phyloP scores from a whole-genome alignment of 2,113 vertebrate species.

The Agapornis roseicollis region DNA sequence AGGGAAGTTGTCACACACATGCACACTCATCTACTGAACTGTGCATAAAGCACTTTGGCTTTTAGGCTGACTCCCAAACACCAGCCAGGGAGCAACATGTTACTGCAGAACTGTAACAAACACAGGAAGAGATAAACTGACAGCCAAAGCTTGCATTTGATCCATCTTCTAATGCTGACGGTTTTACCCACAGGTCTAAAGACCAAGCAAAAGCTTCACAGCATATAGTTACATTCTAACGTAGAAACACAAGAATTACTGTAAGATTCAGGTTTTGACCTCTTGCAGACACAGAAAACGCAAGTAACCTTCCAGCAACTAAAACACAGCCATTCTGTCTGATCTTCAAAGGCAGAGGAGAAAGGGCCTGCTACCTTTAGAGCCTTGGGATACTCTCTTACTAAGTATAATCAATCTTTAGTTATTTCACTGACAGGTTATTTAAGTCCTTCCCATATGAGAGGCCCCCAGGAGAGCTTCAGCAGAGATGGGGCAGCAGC shows the following conservation, averaged over 20 bases:
- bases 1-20: neutral
- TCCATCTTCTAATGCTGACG: neutral
- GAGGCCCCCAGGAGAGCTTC: slow-evolving; percentile 43
- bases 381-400: slow-evolving; percentile 44
- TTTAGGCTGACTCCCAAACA: neutral
- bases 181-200: neutral
- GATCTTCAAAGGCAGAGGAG: slow-evolving; percentile 66
- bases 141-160: neutral
- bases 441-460: slow-evolving; percentile 58
- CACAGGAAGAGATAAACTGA: neutral
- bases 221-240: neutral
- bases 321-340: slow-evolving; percentile 29
- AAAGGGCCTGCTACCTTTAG: slow-evolving; percentile 24
- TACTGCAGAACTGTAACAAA: neutral
- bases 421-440: slow-evolving; percentile 60
- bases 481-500: slow-evolving; percentile 42
- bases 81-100: neutral
- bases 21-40: fast-evolving
- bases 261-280: neutral
- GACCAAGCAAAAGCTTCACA: neutral
- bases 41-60: neutral
- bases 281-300: slow-evolving; percentile 31
- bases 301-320: slow-evolving; percentile 61
- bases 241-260: neutral
- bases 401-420: slow-evolving; percentile 50